Conservation (phyloP, 1,140 invertebrate genomes). For the Drosophila trapezifrons region DNA sequence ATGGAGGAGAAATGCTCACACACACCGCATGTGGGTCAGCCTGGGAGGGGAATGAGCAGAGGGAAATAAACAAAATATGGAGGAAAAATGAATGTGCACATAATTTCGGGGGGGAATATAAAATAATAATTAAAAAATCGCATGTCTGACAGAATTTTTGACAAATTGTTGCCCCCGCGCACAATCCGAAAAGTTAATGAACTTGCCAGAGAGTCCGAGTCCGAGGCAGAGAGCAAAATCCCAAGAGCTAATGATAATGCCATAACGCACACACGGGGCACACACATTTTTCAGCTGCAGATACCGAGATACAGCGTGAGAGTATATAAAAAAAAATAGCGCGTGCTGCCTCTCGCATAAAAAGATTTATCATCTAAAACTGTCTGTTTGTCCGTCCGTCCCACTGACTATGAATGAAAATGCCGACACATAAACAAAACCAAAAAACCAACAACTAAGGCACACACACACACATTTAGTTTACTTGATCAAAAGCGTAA, state of each 20-base stretch:
- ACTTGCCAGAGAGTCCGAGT: conserved; percentile 49
- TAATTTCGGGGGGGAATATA: conserved; percentile 27
- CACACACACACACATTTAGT: conserved; percentile 35
- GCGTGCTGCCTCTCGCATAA: conserved; percentile 59
- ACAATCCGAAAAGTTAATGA: conserved; percentile 75
- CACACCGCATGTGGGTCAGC: conserved; percentile 45
- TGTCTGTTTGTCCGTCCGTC: conserved; percentile 5
- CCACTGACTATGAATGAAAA: conserved; percentile 74
- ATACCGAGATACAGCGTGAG: conserved; percentile 16
- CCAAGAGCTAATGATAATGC: conserved; percentile 73
- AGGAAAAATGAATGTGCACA: conserved; percentile 39
- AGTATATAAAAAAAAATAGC: conserved; percentile 39
- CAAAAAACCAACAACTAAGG: conserved; percentile 38
- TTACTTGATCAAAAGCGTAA: conserved; percentile 40
- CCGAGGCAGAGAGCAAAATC: conserved; percentile 33
- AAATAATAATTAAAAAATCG: conserved; percentile 76
- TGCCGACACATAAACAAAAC: conserved; percentile 62
- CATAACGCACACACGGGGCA: conserved; percentile 37
- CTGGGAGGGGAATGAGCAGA: not conserved
- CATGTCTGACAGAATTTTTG: conserved; percentile 76
- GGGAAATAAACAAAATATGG: conserved; percentile 21
- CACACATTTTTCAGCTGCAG: conserved; percentile 11
- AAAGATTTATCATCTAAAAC: conserved; percentile 63
- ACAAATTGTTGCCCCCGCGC: conserved; percentile 73
- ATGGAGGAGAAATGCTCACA: conserved; percentile 22